phyloP scores from a whole-genome alignment of 2,888 invertebrate genomes.

The Desoria tigrina region DNA sequence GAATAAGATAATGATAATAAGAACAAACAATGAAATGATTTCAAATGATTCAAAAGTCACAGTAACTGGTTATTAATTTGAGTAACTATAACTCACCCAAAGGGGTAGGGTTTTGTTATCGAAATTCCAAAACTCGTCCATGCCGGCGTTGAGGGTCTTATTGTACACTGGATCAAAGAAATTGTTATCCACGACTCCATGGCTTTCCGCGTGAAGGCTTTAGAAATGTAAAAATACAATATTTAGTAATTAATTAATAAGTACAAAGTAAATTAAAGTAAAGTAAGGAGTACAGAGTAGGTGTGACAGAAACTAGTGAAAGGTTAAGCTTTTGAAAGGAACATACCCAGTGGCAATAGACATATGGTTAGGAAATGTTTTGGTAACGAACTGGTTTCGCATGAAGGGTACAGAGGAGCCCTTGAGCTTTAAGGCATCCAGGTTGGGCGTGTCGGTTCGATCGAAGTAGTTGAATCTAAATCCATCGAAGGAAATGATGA shows the following conservation, averaged over 20 bases:
- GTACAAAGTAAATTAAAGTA: background rate
- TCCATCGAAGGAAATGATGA: slow-evolving; percentile 71
- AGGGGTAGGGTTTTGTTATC: slow-evolving; percentile 40
- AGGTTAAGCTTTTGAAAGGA: no score
- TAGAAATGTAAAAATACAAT: no score
- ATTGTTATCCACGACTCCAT: slow-evolving; percentile 69
- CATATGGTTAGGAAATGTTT: slow-evolving; percentile 71
- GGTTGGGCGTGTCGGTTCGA: slow-evolving; percentile 62
- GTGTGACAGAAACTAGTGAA: background rate
- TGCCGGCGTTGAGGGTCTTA: slow-evolving; percentile 28
- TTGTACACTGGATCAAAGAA: slow-evolving; percentile 62
- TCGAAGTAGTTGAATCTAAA: slow-evolving; percentile 70
- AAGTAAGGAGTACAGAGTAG: background rate
- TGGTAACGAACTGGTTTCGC: slow-evolving; percentile 67
- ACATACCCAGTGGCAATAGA: slow-evolving; percentile 67
- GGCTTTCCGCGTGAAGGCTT: slow-evolving; percentile 65
- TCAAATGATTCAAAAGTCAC: background rate
- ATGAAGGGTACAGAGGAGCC: slow-evolving; percentile 65
- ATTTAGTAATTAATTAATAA: no score
- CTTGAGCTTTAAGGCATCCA: slow-evolving; percentile 62
- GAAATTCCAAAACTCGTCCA: slow-evolving; percentile 46
- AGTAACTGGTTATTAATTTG: no score
- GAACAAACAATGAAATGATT: background rate
- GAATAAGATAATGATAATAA: slow-evolving; percentile 39
- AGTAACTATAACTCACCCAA: slow-evolving; percentile 39